Percentiles rank a stretch among this genome's conserved stretches.
Evolutionary conservation across 2,113 vertebrate species (phyloP).

Genomic region (Entomyzon cyanotis): DNA sequence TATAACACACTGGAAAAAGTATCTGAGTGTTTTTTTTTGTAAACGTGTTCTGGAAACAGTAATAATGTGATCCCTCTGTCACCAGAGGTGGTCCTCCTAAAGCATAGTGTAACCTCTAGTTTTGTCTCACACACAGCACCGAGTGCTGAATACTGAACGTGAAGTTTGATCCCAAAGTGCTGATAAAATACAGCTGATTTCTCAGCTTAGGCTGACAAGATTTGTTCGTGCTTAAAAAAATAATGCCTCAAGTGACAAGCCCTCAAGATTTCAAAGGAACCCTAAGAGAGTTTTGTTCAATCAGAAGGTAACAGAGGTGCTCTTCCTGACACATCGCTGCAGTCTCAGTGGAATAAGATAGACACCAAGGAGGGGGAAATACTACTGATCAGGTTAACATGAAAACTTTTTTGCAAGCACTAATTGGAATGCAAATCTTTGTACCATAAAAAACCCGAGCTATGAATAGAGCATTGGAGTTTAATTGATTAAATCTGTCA

Average conservation of each 20-base stretch:
- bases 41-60: neutral
- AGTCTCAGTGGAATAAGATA: slow-evolving; percentile 54
- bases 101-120: neutral
- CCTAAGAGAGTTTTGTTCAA: slow-evolving; percentile 59
- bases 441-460: slow-evolving; percentile 51
- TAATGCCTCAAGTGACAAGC: slow-evolving; percentile 63
- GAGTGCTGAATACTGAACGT: slow-evolving; percentile 5
- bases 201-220: slow-evolving; percentile 30
- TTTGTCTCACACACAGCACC: slow-evolving; percentile 3
- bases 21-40: neutral
- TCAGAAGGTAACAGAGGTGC: slow-evolving; percentile 60
- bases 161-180: slow-evolving; percentile 28
- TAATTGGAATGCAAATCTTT: slow-evolving; percentile 64
- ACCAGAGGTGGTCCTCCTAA: neutral
- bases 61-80: neutral
- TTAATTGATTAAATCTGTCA: slow-evolving; percentile 62
- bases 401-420: slow-evolving; percentile 25
- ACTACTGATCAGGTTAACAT: slow-evolving; percentile 31
- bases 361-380: slow-evolving; percentile 17
- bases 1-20: neutral
- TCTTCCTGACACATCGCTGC: slow-evolving; percentile 24
- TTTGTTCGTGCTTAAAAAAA: slow-evolving; percentile 64
- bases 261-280: slow-evolving; percentile 69
- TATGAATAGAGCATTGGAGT: slow-evolving; percentile 52
- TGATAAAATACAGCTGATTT: slow-evolving; percentile 43